Percentiles rank a stretch among this genome's conserved stretches.
These are phyloP conservation scores for Callyntrura guangdongensis DNA, from an alignment of 2,888 invertebrate genomes.

Conservation along the genomic window DNA sequence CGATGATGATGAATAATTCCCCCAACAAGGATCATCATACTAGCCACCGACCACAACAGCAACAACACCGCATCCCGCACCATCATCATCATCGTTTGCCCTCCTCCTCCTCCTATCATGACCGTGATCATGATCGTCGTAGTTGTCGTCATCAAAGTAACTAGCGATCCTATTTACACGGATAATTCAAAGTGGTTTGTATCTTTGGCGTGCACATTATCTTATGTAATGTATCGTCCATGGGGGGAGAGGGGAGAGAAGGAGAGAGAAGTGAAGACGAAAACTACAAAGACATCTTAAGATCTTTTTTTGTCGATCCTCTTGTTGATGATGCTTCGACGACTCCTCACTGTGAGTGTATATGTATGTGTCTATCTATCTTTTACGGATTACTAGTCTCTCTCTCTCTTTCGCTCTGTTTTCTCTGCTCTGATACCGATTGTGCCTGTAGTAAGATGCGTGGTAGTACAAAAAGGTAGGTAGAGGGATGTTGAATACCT, in stretches of 20 bases:
- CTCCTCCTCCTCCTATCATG: constrained; percentile 38
- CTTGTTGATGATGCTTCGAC: constrained; percentile 21
- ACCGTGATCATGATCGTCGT: constrained; percentile 54
- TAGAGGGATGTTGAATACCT: not conserved
- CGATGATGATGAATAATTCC: constrained; percentile 64
- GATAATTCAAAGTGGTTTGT: constrained; percentile 73
- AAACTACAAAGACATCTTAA: not conserved
- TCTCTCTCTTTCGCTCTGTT: not conserved
- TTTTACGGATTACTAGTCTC: constrained; percentile 21
- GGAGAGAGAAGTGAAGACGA: not conserved
- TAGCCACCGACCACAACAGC: constrained; percentile 46
- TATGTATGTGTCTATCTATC: not conserved
- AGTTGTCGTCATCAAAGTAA: constrained; percentile 41
- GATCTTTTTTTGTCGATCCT: constrained; percentile 3
- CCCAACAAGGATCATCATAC: constrained; percentile 28
- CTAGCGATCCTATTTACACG: constrained; percentile 74
- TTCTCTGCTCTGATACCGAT: constrained; percentile 36
- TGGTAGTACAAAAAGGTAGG: too few species aligned
- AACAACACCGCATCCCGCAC: constrained; percentile 51
- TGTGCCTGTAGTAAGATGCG: not conserved
- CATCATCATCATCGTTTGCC: constrained; percentile 49
- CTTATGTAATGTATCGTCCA: not conserved
- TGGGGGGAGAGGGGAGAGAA: too few species aligned
- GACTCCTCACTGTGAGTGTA: constrained; percentile 11
- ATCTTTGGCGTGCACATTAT: constrained; percentile 8